phyloP scores from a whole-genome alignment of 2,797 vertebrate species.

The Peromyscus attwateri region DNA sequence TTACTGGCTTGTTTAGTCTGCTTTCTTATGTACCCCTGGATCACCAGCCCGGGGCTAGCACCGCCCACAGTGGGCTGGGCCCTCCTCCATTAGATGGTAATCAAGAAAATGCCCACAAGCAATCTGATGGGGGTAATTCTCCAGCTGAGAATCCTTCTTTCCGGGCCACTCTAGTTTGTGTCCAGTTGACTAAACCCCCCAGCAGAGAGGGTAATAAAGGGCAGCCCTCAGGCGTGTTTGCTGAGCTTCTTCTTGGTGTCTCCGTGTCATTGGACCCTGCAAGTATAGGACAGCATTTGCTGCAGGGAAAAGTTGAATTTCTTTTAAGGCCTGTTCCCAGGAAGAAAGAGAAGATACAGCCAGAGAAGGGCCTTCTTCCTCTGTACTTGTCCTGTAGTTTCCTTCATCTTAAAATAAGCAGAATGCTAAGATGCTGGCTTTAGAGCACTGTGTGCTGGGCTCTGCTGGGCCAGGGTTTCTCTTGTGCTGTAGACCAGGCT shows the following conservation, averaged over 20 bases:
- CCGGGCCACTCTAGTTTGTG: background rate
- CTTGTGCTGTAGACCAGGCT: background rate
- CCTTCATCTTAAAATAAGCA: background rate
- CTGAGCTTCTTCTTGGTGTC: background rate
- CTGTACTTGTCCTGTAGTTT: background rate
- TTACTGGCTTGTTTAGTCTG: background rate
- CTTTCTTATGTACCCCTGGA: background rate
- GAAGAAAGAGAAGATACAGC: background rate
- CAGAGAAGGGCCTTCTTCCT: background rate
- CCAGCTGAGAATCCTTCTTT: background rate
- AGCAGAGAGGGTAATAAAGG: background rate
- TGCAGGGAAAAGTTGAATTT: background rate
- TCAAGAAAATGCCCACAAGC: background rate
- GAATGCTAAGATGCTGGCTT: background rate
- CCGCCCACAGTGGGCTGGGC: background rate
- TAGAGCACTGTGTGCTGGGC: background rate
- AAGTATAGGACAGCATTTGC: background rate
- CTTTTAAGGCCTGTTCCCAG: background rate
- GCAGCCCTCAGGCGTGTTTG: background rate
- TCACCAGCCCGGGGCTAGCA: background rate
- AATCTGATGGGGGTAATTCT: background rate
- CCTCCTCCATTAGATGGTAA: background rate
- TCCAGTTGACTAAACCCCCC: background rate
- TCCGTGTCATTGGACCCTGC: background rate
- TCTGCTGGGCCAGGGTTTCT: background rate